Percentiles rank a stretch among this genome's conserved stretches.
phyloP scores from a whole-genome alignment of 92 coral and sea anemone species.

The Virgularia gustaviana region DNA sequence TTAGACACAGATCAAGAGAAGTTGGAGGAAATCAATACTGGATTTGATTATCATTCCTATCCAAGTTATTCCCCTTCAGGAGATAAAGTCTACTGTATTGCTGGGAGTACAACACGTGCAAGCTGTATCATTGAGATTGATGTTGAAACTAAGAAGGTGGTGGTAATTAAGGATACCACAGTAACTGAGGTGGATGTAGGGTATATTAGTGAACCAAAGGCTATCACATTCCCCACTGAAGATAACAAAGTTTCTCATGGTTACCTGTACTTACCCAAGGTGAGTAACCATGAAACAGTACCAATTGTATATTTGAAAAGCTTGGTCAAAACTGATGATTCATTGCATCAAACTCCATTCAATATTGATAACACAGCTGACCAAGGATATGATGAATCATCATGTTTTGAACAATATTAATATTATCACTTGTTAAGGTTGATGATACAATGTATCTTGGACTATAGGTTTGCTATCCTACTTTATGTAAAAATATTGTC shows the following conservation, averaged over 20 bases:
- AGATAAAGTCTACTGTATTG: conserved; percentile 57
- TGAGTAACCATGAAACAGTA: too few species aligned
- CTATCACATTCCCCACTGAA: conserved; percentile 66
- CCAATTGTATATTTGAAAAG: too few species aligned
- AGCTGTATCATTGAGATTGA: conserved; percentile 62
- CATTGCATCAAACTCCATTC: too few species aligned
- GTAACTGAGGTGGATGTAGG: conserved; percentile 47
- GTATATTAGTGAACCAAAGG: conserved; percentile 70
- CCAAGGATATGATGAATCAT: too few species aligned
- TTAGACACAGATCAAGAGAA: conserved; percentile 61
- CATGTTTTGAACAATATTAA: too few species aligned
- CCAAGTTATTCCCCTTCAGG: conserved; percentile 63
- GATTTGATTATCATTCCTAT: conserved; percentile 51
- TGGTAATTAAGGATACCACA: conserved; percentile 60
- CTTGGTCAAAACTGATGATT: too few species aligned
- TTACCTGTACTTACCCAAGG: conserved; percentile 81
- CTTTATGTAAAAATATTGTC: neutral
- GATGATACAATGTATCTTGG: too few species aligned
- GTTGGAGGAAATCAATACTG: conserved; percentile 48
- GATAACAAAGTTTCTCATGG: conserved; percentile 67
- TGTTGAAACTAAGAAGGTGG: conserved; percentile 42
- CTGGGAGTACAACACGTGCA: conserved; percentile 63
- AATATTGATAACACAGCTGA: too few species aligned
- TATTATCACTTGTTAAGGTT: too few species aligned
- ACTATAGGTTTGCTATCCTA: too few species aligned